A percentile compares a stretch with the other conserved stretches of the same genome.
These are phyloP conservation scores for Riparia riparia DNA, from an alignment of 2,113 vertebrate genomes.

Conservation along the genomic window DNA sequence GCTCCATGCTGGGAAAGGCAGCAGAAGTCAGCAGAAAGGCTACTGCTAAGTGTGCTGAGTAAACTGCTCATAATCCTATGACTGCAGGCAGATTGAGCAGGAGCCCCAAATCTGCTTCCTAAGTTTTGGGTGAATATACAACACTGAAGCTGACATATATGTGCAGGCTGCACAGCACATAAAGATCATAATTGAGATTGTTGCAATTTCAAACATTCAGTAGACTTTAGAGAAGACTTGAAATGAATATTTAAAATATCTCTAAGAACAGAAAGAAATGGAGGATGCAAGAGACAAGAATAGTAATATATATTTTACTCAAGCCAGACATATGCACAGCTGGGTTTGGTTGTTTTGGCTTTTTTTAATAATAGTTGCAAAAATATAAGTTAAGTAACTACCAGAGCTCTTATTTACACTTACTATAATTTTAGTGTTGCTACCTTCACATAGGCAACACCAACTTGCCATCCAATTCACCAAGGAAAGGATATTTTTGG, in stretches of 20 bases:
- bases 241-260: neutral
- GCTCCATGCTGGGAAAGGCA: neutral
- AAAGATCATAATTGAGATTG: neutral
- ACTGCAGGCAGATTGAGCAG: neutral
- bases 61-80: neutral
- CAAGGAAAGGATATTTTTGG: neutral
- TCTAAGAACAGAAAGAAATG: neutral
- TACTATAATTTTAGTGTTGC: neutral
- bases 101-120: neutral
- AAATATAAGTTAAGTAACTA: neutral
- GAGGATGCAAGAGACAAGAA: neutral
- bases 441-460: neutral
- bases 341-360: neutral
- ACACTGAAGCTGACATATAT: neutral
- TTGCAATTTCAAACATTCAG: neutral
- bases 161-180: neutral
- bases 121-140: neutral
- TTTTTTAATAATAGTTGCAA: neutral
- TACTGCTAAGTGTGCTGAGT: neutral
- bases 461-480: neutral
- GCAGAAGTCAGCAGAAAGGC: neutral
- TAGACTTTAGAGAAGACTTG: neutral
- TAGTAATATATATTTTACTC: neutral
- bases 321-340: neutral
- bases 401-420: neutral